phyloP scores from a whole-genome alignment of 2,113 vertebrate species.

The Ahaetulla prasina region DNA sequence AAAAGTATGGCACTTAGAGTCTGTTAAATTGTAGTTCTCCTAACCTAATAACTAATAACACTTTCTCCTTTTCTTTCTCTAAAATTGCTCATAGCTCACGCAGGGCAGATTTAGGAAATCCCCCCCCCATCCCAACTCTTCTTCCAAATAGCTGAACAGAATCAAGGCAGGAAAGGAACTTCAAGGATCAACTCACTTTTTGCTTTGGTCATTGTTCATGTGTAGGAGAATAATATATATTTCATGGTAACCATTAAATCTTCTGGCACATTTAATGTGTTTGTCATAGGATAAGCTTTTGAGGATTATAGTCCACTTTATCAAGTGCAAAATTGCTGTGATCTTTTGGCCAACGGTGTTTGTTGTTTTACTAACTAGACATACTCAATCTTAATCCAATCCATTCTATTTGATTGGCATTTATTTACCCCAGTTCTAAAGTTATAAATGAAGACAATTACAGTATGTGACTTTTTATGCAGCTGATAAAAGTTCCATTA shows the following conservation, averaged over 20 bases:
- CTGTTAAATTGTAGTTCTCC: background rate
- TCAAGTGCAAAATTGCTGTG: background rate
- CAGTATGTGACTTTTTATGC: background rate
- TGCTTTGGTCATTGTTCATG: background rate
- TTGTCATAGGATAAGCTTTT: background rate
- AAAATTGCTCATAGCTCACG: background rate
- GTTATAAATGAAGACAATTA: background rate
- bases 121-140: background rate
- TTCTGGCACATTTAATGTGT: background rate
- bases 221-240: background rate
- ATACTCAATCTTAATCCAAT: background rate
- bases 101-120: background rate
- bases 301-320: background rate
- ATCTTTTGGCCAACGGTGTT: background rate
- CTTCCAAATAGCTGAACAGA: background rate
- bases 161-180: background rate
- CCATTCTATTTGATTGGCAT: background rate
- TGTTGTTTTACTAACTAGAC: background rate
- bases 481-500: background rate
- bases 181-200: background rate
- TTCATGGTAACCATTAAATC: background rate
- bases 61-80: background rate
- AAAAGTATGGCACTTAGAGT: background rate
- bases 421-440: background rate
- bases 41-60: background rate